These are phyloP conservation scores for Acanthosepion esculentum DNA, from an alignment of 2,888 invertebrate species.

Conservation along the genomic window DNA sequence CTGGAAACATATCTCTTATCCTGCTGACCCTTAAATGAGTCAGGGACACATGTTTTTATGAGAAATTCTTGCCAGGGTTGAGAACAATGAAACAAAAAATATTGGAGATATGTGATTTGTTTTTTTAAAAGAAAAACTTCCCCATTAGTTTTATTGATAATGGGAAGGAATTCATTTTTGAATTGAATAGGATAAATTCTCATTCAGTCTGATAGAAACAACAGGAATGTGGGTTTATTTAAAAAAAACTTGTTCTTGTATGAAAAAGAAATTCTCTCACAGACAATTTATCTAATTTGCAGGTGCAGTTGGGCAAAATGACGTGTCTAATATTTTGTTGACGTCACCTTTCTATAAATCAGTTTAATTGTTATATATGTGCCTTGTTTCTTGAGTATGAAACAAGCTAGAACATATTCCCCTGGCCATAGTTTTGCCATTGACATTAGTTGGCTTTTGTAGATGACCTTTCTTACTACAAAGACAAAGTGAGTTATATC, in stretches of 20 bases:
- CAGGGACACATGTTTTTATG: neutral
- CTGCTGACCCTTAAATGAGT: neutral
- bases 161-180: neutral
- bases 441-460: too few relatives aligned
- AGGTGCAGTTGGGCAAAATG: neutral
- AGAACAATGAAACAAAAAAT: neutral
- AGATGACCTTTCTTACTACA: too few relatives aligned
- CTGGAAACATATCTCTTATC: neutral
- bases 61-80: neutral
- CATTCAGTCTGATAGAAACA: neutral
- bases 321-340: neutral
- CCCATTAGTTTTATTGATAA: neutral
- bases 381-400: too few relatives aligned
- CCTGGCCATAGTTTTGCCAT: too few relatives aligned
- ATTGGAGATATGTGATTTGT: neutral
- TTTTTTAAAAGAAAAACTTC: neutral
- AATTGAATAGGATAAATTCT: neutral
- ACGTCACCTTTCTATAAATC: too few relatives aligned
- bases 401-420: too few relatives aligned
- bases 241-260: neutral
- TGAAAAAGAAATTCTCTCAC: neutral
- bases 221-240: neutral
- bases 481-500: too few relatives aligned
- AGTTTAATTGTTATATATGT: too few relatives aligned
- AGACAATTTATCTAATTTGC: neutral